Percentiles rank a stretch among this genome's conserved stretches.
These are phyloP conservation scores for Nipponacmea schrenckii DNA, from an alignment of 2,888 invertebrate genomes.

Conservation along the genomic window DNA sequence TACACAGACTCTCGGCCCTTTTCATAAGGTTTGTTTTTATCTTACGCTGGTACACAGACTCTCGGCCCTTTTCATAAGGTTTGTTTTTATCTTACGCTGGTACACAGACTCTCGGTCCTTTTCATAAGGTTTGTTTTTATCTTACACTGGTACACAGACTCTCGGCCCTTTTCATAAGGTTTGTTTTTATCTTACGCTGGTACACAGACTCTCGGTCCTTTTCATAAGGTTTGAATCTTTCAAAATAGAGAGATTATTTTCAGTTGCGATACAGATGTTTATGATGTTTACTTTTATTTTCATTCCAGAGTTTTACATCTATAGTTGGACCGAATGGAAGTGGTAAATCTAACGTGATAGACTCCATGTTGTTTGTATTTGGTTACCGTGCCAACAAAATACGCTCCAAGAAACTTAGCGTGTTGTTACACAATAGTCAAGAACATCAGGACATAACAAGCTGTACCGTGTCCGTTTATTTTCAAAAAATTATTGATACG, in stretches of 20 bases:
- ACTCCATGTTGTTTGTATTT: constrained; percentile 98
- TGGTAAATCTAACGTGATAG: constrained; percentile 98
- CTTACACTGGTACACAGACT: no score
- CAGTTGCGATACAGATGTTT: neutral
- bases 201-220: constrained; percentile 85
- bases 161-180: no score
- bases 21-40: no score
- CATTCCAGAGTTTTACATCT: constrained; percentile 86
- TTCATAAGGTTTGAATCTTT: constrained; percentile 93
- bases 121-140: no score
- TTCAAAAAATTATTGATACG: constrained; percentile 72
- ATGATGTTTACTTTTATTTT: neutral
- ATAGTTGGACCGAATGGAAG: constrained; percentile 99
- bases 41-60: no score
- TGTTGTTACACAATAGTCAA: constrained; percentile 91
- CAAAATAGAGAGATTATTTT: neutral
- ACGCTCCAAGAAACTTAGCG: constrained; percentile 92
- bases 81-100: no score
- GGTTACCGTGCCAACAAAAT: constrained; percentile 96
- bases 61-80: no score
- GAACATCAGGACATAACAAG: constrained; percentile 78
- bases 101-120: no score
- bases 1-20: no score
- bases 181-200: no score
- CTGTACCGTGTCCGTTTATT: constrained; percentile 90